Conservation (phyloP, 2,888 invertebrate species). For the Meta bourneti region DNA sequence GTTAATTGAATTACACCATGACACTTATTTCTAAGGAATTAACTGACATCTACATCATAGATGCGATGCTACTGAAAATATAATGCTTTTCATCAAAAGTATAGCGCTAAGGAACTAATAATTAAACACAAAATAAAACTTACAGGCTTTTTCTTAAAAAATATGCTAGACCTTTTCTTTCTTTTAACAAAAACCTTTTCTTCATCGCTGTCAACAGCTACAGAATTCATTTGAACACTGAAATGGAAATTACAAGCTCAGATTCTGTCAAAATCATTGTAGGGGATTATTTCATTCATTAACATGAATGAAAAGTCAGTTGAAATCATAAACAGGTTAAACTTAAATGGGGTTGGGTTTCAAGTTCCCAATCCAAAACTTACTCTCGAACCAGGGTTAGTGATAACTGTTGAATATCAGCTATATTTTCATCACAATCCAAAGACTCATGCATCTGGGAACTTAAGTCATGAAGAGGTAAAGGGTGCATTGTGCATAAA, state of each 20-base stretch:
- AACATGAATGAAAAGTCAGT: no score
- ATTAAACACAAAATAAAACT: conserved; percentile 27
- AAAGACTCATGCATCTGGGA: conserved; percentile 61
- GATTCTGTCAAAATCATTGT: no score
- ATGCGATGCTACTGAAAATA: no score
- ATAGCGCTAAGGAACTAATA: neutral
- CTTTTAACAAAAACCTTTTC: conserved; percentile 90
- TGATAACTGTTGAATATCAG: conserved; percentile 63
- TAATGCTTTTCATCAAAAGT: neutral
- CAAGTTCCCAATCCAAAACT: conserved; percentile 20
- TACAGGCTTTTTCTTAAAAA: conserved; percentile 95
- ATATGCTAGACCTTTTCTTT: conserved; percentile 92
- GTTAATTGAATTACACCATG: no score
- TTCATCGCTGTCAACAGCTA: conserved; percentile 77
- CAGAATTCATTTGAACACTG: conserved; percentile 71
- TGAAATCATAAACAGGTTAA: no score
- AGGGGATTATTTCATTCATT: no score
- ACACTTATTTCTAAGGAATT: no score
- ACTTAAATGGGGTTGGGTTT: no score
- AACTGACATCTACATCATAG: no score
- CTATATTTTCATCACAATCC: conserved; percentile 65
- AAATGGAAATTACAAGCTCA: conserved; percentile 1
- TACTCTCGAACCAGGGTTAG: conserved; percentile 73
- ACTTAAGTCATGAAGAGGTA: conserved; percentile 71
- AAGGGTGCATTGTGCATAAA: conserved; percentile 74